Conservation (phyloP, 2,888 invertebrate species). For the Arenicola marina region DNA sequence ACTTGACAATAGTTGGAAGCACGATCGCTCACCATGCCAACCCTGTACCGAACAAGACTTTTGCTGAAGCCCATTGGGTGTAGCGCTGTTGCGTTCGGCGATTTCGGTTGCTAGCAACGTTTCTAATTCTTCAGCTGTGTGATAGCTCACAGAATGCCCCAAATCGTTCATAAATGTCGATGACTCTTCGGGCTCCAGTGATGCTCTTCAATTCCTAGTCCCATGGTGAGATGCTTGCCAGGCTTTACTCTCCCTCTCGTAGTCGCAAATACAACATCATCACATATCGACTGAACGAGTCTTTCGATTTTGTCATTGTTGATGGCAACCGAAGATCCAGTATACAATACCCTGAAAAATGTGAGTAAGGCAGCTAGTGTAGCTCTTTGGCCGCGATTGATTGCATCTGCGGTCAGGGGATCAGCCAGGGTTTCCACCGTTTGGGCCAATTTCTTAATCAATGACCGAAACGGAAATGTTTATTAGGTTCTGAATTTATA, state of each 20-base stretch:
- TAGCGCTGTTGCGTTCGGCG: constrained; percentile 1
- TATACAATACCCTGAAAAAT: background rate
- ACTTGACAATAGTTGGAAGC: too few species aligned
- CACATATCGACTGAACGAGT: constrained; percentile 1
- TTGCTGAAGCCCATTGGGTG: constrained; percentile 24
- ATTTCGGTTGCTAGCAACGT: constrained; percentile 22
- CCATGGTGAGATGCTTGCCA: constrained; percentile 23
- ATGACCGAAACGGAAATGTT: too few species aligned
- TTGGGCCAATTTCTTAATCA: too few species aligned
- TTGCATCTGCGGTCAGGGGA: background rate
- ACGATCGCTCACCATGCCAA: too few species aligned
- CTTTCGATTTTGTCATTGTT: background rate
- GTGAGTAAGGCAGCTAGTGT: background rate
- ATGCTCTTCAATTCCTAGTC: constrained; percentile 22
- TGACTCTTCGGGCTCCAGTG: constrained; percentile 18
- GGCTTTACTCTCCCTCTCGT: constrained; percentile 18
- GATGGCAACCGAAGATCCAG: background rate
- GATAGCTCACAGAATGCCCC: constrained; percentile 22
- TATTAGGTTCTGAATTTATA: too few species aligned
- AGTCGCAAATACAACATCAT: constrained; percentile 5
- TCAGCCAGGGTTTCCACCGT: background rate
- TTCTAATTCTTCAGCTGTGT: constrained; percentile 23
- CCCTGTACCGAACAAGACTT: constrained; percentile 17
- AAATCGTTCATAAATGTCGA: constrained; percentile 23
- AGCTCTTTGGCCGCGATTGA: background rate